Percentiles rank a stretch among this genome's conserved stretches.
Conservation (phyloP, 2,797 vertebrate species). For the Lacerta agilis region DNA sequence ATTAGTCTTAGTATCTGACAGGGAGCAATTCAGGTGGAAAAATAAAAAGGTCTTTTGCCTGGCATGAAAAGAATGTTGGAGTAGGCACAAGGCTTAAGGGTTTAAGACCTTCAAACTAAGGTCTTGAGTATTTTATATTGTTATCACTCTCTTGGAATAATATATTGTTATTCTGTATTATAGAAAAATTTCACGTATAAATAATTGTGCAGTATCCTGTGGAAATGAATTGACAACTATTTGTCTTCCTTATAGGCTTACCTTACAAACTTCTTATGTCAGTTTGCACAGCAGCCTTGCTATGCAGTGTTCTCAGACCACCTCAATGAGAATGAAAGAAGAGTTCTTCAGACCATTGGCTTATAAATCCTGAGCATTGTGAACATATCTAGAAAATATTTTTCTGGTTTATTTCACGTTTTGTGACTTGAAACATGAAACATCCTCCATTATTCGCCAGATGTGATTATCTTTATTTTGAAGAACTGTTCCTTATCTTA, state of each 20-base stretch:
- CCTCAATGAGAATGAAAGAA: slow-evolving; percentile 91
- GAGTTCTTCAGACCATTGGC: slow-evolving; percentile 92
- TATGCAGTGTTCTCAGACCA: slow-evolving; percentile 96
- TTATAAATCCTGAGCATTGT: slow-evolving; percentile 79
- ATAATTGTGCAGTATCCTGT: neutral
- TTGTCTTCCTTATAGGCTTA: slow-evolving; percentile 84
- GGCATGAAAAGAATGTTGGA: neutral
- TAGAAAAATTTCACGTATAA: slow-evolving; percentile 12
- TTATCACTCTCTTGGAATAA: neutral
- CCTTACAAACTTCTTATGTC: slow-evolving; percentile 96
- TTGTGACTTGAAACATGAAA: slow-evolving; percentile 66
- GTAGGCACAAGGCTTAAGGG: neutral
- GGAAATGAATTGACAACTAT: slow-evolving; percentile 22
- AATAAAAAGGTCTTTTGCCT: neutral
- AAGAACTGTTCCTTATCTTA: slow-evolving; percentile 58
- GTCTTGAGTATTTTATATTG: neutral
- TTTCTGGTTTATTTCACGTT: slow-evolving; percentile 62
- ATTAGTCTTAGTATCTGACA: too few species aligned
- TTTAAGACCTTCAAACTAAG: neutral
- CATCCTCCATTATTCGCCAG: slow-evolving; percentile 60
- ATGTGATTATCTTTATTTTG: slow-evolving; percentile 23
- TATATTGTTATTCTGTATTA: rapidly evolving
- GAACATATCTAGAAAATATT: slow-evolving; percentile 33
- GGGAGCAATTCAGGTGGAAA: neutral
- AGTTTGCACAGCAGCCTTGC: slow-evolving; percentile 98